Evolutionary conservation across 2,888 invertebrate species (phyloP), one percentile per base, ranked within the genome.

Genomic region (Thera britannica): DNA sequence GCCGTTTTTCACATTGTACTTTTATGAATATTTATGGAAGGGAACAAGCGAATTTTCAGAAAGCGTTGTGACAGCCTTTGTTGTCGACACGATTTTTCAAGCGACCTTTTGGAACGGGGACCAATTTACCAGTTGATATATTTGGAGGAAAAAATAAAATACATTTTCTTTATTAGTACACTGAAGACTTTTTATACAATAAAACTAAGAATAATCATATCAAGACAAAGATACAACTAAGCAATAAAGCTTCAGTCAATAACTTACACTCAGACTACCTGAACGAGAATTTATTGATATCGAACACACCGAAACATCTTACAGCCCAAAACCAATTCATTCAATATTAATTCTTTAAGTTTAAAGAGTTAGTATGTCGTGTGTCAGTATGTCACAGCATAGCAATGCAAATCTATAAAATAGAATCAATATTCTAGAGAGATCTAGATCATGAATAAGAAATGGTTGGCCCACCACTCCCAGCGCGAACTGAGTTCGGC

Each of bases 391-490:
- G 12, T 41, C 12, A 12, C 35, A 46, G 49, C 9, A 44, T 34
- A 58, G 34, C 7, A 51, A 65, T 52, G 54, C 41, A 52, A 60
- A 57, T 64, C 68, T 54, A 63, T 58, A 64, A 61, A 58, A 46
- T 64, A 65, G 68, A 55, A 65, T 65, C 23, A 23, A 23, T 23
- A 23, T 23, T 23, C 23, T 23, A 23, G 23, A 23, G 23, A 23
- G 23, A 23, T 23, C 34, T 48, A 51, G 59, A 57, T 68, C 72
- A 72, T 73, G 75, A 75, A 75, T 75, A 72, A 70, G 69, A 46
- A 75, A 72, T 66, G 60, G 72, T 70, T 72, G 68, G 62, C 68
- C 62, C 66, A 54, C 62, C 71, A 67, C 74, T 71, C 67, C 41
- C 58, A 56, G 23, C 46, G 44, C 58, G 51, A 44, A 8, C 55